Conservation (phyloP, 2,888 invertebrate species). For the Sminthurinus aureus region DNA sequence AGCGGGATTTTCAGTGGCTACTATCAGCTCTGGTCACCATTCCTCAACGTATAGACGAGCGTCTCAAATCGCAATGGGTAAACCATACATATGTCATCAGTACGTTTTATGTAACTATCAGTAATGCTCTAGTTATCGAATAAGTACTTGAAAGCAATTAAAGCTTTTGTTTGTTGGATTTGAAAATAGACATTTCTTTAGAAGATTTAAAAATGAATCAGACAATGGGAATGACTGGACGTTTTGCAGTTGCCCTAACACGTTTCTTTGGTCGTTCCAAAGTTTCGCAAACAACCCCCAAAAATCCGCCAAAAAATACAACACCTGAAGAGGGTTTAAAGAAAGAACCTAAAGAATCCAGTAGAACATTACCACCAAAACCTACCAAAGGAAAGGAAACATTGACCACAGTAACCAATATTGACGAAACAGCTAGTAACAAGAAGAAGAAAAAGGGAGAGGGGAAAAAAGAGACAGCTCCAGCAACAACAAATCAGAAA, state of each 20-base stretch:
- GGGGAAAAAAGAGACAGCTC: not conserved
- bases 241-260: constrained; percentile 50
- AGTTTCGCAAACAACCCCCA: constrained; percentile 30
- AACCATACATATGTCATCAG: not conserved
- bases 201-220: constrained; percentile 56
- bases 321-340: not conserved
- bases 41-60: constrained; percentile 58
- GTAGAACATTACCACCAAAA: not conserved
- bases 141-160: not conserved
- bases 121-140: not conserved
- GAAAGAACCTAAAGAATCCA: not conserved
- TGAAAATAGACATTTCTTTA: constrained; percentile 53
- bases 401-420: constrained; percentile 19
- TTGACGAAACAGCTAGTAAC: constrained; percentile 23
- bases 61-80: constrained; percentile 60
- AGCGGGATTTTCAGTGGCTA: constrained; percentile 56
- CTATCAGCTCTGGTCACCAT: constrained; percentile 54
- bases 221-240: constrained; percentile 51
- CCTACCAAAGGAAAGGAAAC: not conserved
- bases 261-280: constrained; percentile 51
- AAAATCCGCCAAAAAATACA: not conserved
- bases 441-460: constrained; percentile 32
- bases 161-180: not conserved
- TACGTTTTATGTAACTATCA: not conserved
- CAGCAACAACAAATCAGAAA: constrained; percentile 26